phyloP scores from a whole-genome alignment of 2,113 vertebrate genomes.

The Microtus oregoni region DNA sequence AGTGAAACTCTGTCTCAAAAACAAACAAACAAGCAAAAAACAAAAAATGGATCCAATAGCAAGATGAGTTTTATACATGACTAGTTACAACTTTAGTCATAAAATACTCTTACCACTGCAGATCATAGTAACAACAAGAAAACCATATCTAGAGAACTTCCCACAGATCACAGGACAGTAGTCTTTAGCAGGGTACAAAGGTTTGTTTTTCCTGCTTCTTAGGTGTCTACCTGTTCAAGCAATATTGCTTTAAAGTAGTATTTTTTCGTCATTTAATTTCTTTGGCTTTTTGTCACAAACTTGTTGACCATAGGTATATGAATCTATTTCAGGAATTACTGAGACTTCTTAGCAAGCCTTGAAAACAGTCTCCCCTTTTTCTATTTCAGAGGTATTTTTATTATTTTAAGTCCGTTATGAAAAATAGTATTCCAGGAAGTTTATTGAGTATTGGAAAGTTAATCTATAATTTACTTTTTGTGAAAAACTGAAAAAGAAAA shows the following conservation, averaged over 20 bases:
- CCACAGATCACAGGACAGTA: background rate
- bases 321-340: conserved; percentile 2
- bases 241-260: background rate
- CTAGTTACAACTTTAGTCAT: background rate
- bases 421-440: conserved; percentile 7
- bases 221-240: background rate
- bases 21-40: too few relatives aligned
- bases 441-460: background rate
- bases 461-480: background rate
- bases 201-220: background rate
- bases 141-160: background rate
- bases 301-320: background rate
- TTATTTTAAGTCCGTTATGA: background rate
- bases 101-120: background rate
- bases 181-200: background rate
- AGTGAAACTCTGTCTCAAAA: background rate
- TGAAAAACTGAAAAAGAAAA: background rate
- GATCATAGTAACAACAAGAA: background rate
- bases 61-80: conserved; percentile 26
- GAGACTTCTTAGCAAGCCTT: conserved; percentile 1
- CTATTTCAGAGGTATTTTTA: conserved; percentile 14
- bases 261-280: conserved; percentile 24
- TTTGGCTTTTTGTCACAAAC: background rate
- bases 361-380: background rate
- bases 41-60: background rate